Base-by-base conservation (phyloP, 1,140 invertebrate genomes). In the Lanistes nyassanus region DNA sequence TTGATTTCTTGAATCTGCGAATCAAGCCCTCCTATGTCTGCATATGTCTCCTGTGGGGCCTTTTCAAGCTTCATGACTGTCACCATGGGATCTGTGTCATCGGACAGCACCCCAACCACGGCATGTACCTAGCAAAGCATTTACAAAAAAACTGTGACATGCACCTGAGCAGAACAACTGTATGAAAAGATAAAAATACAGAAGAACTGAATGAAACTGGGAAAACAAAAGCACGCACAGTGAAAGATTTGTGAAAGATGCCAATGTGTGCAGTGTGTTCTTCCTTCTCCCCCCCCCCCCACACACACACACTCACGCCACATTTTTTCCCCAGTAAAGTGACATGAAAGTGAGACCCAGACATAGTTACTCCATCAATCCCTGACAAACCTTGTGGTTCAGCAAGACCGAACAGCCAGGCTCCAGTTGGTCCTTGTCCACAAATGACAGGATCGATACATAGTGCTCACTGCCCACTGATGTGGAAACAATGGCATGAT, bases 31-130 rank as follows among this genome's bases (percentile, higher is more conserved):
- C 98, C 98, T 89, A 99, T 99, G 91, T 99, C 98, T 26, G 98
- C 98, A 89, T 99, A 99, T 0, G 98, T 99, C 91, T 99, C 98
- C 90, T 99, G 97, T 19, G 98, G 98, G 34, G 98, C 98, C 88
- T 99, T 99, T 86, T 99, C 98, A 53, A 99, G 88, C 89, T 99
- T 99, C 98, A 99, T 99, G 0, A 99, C 98, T 42, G 97, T 99
- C 2, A 99, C 98, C 98, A 99, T 99, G 23, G 98, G 98, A 91
- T 99, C 98, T n/a, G 97, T 99, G 87, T 99, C 98, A 91, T 99
- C 98, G 53, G 96, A 95, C 36, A 99, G 89, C 0, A 99, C 98
- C 79, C 98, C 98, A 60, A 99, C 97, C 55, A 99, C 98, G 77
- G 98, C 97, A 92, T 99, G 98, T 11, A 94, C 93, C 91, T 92